Conservation (phyloP, 2,888 invertebrate species). For the Lasioglossum oenotherae region DNA sequence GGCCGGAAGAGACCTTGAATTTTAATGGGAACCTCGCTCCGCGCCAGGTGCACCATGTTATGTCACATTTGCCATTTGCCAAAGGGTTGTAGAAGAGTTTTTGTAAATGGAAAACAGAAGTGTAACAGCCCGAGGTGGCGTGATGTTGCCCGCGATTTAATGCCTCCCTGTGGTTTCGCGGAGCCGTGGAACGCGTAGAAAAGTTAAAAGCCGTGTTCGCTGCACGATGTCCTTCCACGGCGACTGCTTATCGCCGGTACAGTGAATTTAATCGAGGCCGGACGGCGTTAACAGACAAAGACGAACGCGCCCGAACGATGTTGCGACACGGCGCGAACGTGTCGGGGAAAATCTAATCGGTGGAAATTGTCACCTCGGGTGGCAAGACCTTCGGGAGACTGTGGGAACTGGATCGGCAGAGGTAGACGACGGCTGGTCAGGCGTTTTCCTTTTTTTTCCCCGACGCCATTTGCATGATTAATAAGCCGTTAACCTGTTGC, state of each 20-base stretch:
- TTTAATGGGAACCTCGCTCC: not conserved
- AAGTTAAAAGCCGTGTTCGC: conserved; percentile 10
- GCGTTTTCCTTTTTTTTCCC: not conserved
- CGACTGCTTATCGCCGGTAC: conserved; percentile 28
- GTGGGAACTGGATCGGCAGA: conserved; percentile 13
- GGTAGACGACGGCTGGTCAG: not conserved
- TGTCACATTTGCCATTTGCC: not conserved
- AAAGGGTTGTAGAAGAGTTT: not conserved
- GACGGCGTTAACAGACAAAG: conserved; percentile 25
- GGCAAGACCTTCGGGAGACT: not conserved
- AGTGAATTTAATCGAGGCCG: conserved; percentile 39
- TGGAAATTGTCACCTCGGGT: conserved; percentile 1
- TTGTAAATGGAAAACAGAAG: not conserved
- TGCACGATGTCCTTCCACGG: conserved; percentile 22
- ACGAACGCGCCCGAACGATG: not conserved
- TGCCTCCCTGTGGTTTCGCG: not conserved
- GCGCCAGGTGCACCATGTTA: conserved; percentile 3
- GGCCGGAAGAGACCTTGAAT: not conserved
- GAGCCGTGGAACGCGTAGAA: conserved; percentile 7
- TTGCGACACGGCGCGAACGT: conserved; percentile 4
- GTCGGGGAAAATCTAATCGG: conserved; percentile 16
- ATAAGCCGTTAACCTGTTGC: not conserved
- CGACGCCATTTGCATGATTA: not conserved
- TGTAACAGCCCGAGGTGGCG: not conserved
- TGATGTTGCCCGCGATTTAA: not conserved